Conservation (phyloP, 2,797 vertebrate species). For the Smutsia gigantea region DNA sequence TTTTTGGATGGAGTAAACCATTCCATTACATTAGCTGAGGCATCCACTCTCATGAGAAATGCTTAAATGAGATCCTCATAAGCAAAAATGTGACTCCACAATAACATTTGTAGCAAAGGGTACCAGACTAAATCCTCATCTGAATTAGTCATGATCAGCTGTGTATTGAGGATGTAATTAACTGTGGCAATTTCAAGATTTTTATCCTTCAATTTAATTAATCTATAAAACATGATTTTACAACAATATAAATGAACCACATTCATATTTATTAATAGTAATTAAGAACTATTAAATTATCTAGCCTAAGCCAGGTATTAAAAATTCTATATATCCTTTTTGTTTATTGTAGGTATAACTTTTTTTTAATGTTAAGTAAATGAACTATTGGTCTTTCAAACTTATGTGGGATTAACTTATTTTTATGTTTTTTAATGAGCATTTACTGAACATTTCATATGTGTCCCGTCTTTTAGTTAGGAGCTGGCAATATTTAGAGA, state of each 20-base stretch:
- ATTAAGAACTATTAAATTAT: not conserved
- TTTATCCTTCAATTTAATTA: not conserved
- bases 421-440: conserved; percentile 9
- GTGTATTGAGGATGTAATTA: not conserved
- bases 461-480: not conserved
- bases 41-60: not conserved
- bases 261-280: not conserved
- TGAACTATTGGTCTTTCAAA: not conserved
- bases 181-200: not conserved
- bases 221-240: not conserved
- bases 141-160: not conserved
- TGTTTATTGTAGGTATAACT: not conserved
- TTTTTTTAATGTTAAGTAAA: not conserved
- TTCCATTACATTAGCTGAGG: not conserved
- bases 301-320: not conserved
- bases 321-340: not conserved
- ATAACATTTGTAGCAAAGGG: not conserved
- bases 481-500: not conserved
- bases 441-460: not conserved
- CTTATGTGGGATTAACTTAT: not conserved
- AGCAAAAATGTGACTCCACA: not conserved
- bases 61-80: not conserved
- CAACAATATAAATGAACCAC: not conserved
- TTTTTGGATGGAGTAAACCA: not conserved
- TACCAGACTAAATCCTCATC: not conserved